A percentile compares a stretch with the other conserved stretches of the same genome.
Conservation (phyloP, 2,113 vertebrate species). For the Athene noctua region DNA sequence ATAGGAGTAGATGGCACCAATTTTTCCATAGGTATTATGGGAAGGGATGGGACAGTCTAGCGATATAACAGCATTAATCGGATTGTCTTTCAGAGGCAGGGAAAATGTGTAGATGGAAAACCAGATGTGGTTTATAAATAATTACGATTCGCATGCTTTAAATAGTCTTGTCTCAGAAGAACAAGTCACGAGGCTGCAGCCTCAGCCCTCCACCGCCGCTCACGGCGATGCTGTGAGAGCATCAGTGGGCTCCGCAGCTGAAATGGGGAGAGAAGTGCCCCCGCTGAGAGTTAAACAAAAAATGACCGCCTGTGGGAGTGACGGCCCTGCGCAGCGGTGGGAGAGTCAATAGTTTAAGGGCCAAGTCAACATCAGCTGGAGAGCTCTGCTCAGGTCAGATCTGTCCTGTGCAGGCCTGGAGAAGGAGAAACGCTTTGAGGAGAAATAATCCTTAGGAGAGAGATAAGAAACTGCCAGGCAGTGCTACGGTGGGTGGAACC, state of each 20-base stretch:
- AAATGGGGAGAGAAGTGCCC: background rate
- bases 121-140: background rate
- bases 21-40: background rate
- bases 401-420: too few species aligned
- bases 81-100: background rate
- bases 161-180: background rate
- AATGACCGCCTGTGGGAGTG: too few species aligned
- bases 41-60: background rate
- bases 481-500: too few species aligned
- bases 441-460: too few species aligned
- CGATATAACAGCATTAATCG: background rate
- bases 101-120: background rate
- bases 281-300: background rate
- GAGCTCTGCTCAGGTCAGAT: too few species aligned
- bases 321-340: too few species aligned
- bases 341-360: too few species aligned
- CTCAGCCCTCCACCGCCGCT: background rate
- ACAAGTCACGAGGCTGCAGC: accelerated
- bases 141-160: background rate
- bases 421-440: too few species aligned
- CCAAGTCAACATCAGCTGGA: too few species aligned
- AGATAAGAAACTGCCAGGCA: too few species aligned
- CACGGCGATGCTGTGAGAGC: accelerated
- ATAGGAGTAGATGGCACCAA: background rate
- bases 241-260: background rate